phyloP scores from a whole-genome alignment of 2,888 invertebrate species.

The Himalopsyche tibetana region DNA sequence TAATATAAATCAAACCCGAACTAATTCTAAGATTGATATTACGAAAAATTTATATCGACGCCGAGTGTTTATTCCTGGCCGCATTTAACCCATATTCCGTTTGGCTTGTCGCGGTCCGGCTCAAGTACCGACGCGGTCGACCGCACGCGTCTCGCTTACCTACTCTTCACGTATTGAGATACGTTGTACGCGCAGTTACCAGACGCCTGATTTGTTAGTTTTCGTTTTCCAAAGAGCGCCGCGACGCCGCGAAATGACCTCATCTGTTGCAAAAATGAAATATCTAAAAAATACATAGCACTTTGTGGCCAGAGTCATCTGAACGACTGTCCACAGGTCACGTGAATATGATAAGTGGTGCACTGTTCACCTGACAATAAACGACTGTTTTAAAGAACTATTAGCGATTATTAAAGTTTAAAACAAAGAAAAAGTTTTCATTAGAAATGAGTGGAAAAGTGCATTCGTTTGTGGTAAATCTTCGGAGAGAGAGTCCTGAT shows the following conservation, averaged over 20 bases:
- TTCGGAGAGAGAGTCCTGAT: constrained; percentile 83
- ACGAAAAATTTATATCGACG: constrained; percentile 55
- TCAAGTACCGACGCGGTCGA: constrained; percentile 50
- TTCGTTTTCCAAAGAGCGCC: constrained; percentile 46
- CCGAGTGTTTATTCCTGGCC: constrained; percentile 60
- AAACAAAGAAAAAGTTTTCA: background rate
- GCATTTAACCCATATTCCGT: constrained; percentile 64
- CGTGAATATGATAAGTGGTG: constrained; percentile 37
- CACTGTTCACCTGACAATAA: constrained; percentile 13
- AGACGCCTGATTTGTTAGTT: constrained; percentile 49
- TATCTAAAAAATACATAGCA: constrained; percentile 23
- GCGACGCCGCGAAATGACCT: constrained; percentile 45
- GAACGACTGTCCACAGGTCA: background rate
- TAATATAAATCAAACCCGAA: constrained; percentile 59
- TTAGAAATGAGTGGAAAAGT: constrained; percentile 76
- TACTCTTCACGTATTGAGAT: constrained; percentile 18
- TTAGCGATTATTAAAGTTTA: constrained; percentile 26
- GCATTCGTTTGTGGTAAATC: constrained; percentile 85
- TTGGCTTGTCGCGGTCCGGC: constrained; percentile 39
- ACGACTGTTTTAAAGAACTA: constrained; percentile 32
- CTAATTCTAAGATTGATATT: constrained; percentile 54
- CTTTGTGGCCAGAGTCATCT: constrained; percentile 12
- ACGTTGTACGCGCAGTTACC: constrained; percentile 2
- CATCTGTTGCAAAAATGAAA: constrained; percentile 51
- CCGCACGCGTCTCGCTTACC: constrained; percentile 46